phyloP scores from a whole-genome alignment of 2,113 vertebrate species.

The Pteronura brasiliensis region DNA sequence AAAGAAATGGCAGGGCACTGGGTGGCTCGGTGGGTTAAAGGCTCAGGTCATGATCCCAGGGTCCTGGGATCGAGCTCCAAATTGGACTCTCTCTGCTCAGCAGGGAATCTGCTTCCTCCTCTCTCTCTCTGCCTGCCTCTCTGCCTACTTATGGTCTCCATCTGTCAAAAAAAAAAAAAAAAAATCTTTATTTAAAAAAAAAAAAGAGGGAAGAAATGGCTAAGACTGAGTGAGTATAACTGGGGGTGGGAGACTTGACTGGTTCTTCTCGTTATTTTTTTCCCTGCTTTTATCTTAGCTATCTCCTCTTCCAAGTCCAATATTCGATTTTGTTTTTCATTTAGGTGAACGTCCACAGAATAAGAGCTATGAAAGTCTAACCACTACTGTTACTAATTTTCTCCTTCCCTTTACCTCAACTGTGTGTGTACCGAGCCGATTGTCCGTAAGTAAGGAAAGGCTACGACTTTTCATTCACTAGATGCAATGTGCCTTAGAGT shows the following conservation, averaged over 20 bases:
- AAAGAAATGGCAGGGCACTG: not conserved
- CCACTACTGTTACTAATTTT: not conserved
- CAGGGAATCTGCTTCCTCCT: too few relatives aligned
- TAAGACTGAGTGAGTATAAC: not conserved
- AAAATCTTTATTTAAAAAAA: too few relatives aligned
- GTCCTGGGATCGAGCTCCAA: too few relatives aligned
- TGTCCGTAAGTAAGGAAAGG: not conserved
- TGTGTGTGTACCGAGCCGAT: not conserved
- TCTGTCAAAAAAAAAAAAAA: too few relatives aligned
- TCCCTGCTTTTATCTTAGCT: not conserved
- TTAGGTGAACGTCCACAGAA: not conserved
- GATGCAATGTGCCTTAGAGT: not conserved
- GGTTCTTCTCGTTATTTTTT: not conserved
- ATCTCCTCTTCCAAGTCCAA: not conserved
- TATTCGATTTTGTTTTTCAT: conserved; percentile 9
- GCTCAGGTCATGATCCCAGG: too few relatives aligned
- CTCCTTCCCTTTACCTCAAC: not conserved
- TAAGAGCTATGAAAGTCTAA: not conserved
- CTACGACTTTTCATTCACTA: not conserved
- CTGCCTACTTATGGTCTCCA: too few relatives aligned
- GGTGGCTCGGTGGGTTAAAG: too few relatives aligned
- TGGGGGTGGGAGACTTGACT: not conserved
- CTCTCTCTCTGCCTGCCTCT: too few relatives aligned
- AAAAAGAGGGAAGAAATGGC: not conserved
- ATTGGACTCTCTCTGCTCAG: too few relatives aligned